Evolutionary conservation across 2,888 invertebrate genomes (phyloP).

Genomic region (Lissonota sp.): DNA sequence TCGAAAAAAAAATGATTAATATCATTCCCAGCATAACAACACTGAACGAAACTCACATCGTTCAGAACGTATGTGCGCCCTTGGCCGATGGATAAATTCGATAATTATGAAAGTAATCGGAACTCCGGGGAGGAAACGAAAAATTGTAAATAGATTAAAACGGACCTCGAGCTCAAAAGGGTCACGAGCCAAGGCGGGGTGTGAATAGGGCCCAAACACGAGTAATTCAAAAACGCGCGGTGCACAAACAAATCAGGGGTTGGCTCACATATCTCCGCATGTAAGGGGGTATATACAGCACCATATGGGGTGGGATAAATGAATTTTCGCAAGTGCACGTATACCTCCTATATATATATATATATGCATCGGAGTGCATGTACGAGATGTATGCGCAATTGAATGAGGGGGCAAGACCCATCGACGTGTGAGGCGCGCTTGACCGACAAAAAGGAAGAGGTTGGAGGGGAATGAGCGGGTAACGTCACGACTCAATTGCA

Average conservation of each 20-base stretch:
- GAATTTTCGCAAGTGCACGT: conserved; percentile 42
- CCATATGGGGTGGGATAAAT: conserved; percentile 29
- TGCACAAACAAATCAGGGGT: neutral
- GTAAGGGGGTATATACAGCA: neutral
- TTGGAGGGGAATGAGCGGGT: conserved; percentile 49
- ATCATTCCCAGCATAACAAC: no score
- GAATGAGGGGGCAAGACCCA: conserved; percentile 35
- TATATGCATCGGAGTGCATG: conserved; percentile 1
- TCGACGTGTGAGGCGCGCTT: conserved; percentile 17
- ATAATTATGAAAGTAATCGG: no score
- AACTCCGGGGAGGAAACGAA: no score
- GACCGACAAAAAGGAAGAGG: conserved; percentile 52
- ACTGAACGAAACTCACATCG: no score
- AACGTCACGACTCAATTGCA: conserved; percentile 62
- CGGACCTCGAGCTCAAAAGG: neutral
- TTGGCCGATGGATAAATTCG: no score
- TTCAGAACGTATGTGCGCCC: no score
- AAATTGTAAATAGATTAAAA: no score
- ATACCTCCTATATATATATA: neutral
- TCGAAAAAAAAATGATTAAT: no score
- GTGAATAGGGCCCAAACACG: conserved; percentile 5
- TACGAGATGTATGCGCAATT: conserved; percentile 39
- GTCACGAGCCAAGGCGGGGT: conserved; percentile 11
- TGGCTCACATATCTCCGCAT: neutral
- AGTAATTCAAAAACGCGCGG: conserved; percentile 5